phyloP scores from a whole-genome alignment of 37 sponge, comb jelly and placozoan genomes.

The Mnemiopsis leidyi region DNA sequence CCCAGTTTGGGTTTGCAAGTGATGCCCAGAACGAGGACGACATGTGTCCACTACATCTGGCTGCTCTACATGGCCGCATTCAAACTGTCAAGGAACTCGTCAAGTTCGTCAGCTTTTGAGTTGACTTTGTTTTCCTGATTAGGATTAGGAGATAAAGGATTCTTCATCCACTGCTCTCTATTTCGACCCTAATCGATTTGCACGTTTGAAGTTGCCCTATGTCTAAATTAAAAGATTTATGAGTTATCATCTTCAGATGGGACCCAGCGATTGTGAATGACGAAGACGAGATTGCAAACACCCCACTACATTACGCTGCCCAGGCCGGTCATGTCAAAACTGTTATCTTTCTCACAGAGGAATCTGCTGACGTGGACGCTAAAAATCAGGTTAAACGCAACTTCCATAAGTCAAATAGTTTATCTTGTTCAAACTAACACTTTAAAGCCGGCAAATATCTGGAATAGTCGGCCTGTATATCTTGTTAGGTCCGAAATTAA shows the following conservation, averaged over 20 bases:
- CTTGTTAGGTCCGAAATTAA: background rate
- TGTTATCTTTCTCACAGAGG: background rate
- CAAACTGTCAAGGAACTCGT: slow-evolving; percentile 9
- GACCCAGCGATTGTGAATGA: slow-evolving; percentile 68
- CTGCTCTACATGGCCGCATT: slow-evolving; percentile 69
- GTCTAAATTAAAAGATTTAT: too few relatives aligned
- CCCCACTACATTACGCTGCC: slow-evolving; percentile 59
- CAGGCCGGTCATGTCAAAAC: slow-evolving; percentile 34
- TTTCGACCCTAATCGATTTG: too few relatives aligned
- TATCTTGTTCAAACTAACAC: too few relatives aligned
- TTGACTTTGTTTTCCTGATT: too few relatives aligned
- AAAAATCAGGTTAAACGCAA: slow-evolving; percentile 12
- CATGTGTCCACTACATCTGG: slow-evolving; percentile 84
- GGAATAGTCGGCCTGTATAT: background rate
- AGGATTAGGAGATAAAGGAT: too few relatives aligned
- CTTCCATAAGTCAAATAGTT: background rate
- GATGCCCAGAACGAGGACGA: slow-evolving; percentile 81
- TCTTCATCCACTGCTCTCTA: too few relatives aligned
- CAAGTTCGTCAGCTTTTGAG: background rate
- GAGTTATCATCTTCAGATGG: background rate
- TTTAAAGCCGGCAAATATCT: background rate
- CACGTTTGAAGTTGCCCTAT: too few relatives aligned
- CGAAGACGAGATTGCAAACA: slow-evolving; percentile 90
- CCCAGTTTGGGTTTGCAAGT: background rate
- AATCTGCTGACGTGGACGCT: slow-evolving; percentile 42